Evolutionary conservation across 92 coral and sea anemone genomes (phyloP), one percentile per base, ranked within the genome.

Genomic region (Zoanthus solanderi): DNA sequence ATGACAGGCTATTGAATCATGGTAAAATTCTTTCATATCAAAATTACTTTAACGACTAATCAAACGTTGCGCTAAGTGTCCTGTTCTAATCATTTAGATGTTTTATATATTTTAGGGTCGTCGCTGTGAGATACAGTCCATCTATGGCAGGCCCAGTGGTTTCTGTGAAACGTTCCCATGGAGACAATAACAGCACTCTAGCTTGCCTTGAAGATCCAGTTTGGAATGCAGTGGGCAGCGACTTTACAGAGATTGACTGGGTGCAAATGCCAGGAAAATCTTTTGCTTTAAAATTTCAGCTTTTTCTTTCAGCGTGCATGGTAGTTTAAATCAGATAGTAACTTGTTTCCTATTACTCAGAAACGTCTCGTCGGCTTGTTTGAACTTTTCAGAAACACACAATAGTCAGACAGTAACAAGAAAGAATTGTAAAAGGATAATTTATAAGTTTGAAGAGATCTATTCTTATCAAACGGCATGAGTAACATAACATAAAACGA

Each of bases 261-360:
- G 68, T 88, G 23, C 87, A 91, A 65, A 92, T 95, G 93, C 98
- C 98, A 32, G 98, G 98, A 30, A 91, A 88, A 78, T 93, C 98
- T 2, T 93, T 95, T 72, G 93, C 90, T 60, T 96, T 90, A 75
- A 94, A 88, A 76, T 61, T 93, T 13, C 87, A 88, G 28, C 78
- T 95, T 11, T 82, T 95, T 73, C 84, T 95, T 45, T 92, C 96
- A 9, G 84, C 87, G 17, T 94, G 94, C 71, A 88, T 89, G 91
- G 6, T 81, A 12, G 85, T 81, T 44, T 81, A 44, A 80, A 50
- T 12, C 9, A 68, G 37, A 67, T 42, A 67, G 56, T 12, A 47
- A 68, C 29, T 0, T 17, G 0, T 17, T 15, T 17, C 53, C 72
- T 44, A 15, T 79, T 23, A 29, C 30, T 17, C 29, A 42, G 2